A percentile compares a stretch with the other conserved stretches of the same genome.
Evolutionary conservation across 2,797 vertebrate genomes (phyloP).

Genomic region (Dendrocincla tyrannina): DNA sequence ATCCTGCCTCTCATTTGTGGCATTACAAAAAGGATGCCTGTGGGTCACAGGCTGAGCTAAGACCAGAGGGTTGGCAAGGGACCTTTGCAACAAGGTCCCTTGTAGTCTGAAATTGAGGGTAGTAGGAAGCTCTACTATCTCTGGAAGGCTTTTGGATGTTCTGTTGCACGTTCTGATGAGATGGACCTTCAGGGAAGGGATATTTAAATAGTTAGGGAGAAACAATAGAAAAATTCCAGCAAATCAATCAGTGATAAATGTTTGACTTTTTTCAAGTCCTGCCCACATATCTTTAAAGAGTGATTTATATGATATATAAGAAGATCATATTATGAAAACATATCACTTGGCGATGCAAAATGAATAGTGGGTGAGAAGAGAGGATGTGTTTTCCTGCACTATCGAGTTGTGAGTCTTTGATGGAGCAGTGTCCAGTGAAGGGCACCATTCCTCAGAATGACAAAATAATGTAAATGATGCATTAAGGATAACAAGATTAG

Average conservation of each 20-base stretch:
- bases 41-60: not conserved
- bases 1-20: not conserved
- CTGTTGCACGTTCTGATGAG: not conserved
- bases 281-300: not conserved
- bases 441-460: not conserved
- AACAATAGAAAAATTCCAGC: not conserved
- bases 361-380: not conserved
- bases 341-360: not conserved
- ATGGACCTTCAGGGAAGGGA: not conserved
- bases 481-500: not conserved
- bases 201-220: not conserved
- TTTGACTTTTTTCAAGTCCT: not conserved
- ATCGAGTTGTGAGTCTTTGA: not conserved
- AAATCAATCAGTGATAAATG: not conserved
- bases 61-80: not conserved
- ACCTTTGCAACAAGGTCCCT: not conserved
- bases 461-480: not conserved
- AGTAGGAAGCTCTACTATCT: not conserved
- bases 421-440: not conserved
- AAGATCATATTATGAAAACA: not conserved
- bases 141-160: not conserved
- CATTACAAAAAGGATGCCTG: not conserved
- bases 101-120: not conserved
- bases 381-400: not conserved
- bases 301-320: not conserved